Percentiles rank a stretch among this genome's conserved stretches.
phyloP scores from a whole-genome alignment of 2,888 invertebrate species.

The Microplitis manilae region DNA sequence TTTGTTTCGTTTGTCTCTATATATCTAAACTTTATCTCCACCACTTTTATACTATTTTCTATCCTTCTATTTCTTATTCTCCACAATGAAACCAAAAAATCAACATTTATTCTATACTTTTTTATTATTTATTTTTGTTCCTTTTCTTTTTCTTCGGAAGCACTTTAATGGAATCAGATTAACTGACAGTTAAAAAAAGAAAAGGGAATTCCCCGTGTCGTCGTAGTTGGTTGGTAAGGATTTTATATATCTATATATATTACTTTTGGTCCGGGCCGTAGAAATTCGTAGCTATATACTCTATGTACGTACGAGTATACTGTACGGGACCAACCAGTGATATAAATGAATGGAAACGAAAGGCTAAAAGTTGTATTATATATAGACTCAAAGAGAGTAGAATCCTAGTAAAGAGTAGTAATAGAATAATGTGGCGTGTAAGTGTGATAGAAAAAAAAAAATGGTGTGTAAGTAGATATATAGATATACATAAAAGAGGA shows the following conservation, averaged over 20 bases:
- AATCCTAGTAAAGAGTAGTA: conserved; percentile 40
- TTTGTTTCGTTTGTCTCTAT: conserved; percentile 34
- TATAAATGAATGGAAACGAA: too few relatives aligned
- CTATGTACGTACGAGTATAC: too few relatives aligned
- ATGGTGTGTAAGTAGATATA: neutral
- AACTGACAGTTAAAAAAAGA: conserved; percentile 38
- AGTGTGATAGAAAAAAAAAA: conserved; percentile 15
- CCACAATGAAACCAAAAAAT: neutral
- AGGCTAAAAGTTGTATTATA: too few relatives aligned
- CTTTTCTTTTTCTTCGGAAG: conserved; percentile 23
- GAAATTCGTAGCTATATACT: too few relatives aligned
- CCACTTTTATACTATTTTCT: neutral
- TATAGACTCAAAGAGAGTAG: conserved; percentile 21
- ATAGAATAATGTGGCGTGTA: conserved; percentile 27
- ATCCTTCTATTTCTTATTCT: neutral
- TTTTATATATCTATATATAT: too few relatives aligned
- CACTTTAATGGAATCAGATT: conserved; percentile 56
- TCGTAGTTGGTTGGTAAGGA: too few relatives aligned
- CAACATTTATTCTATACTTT: conserved; percentile 11
- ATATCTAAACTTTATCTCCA: conserved; percentile 15
- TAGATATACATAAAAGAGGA: conserved; percentile 19
- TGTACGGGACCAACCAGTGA: too few relatives aligned
- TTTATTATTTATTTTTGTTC: neutral
- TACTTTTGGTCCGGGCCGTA: too few relatives aligned
- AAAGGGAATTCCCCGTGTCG: conserved; percentile 13